phyloP scores from a whole-genome alignment of 2,888 invertebrate genomes.

The Cybosia mesomella region DNA sequence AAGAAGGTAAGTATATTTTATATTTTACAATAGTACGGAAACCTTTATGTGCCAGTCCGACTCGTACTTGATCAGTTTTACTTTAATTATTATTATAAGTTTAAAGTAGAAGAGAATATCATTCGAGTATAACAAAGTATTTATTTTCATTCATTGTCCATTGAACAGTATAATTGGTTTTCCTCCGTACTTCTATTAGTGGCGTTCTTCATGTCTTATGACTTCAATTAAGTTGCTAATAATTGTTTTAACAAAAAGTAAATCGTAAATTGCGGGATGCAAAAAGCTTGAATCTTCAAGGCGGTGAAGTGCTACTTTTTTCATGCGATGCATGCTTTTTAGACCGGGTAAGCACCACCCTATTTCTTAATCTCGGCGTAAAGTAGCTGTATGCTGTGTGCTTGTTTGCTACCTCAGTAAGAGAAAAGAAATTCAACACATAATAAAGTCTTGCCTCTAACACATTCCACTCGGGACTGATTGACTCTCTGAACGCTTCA shows the following conservation, averaged over 20 bases:
- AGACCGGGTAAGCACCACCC: no score
- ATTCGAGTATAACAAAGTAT: background rate
- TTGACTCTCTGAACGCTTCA: no score
- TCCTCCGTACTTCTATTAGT: slow-evolving; percentile 69
- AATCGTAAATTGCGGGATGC: slow-evolving; percentile 1
- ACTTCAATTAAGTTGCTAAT: slow-evolving; percentile 59
- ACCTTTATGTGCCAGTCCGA: background rate
- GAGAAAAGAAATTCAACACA: no score
- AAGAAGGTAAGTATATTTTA: no score
- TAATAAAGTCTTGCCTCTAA: no score
- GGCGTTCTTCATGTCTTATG: slow-evolving; percentile 69
- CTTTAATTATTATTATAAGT: background rate
- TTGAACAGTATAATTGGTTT: slow-evolving; percentile 82
- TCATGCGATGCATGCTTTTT: no score
- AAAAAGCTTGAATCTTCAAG: background rate
- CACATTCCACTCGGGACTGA: no score
- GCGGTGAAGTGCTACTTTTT: no score
- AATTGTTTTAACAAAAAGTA: slow-evolving; percentile 27
- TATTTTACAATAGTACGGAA: background rate
- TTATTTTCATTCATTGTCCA: slow-evolving; percentile 58
- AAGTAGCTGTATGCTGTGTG: no score
- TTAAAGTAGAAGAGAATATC: background rate
- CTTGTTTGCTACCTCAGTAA: no score
- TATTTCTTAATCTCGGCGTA: no score
- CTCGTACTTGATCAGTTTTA: background rate